Evolutionary conservation across 2,113 vertebrate species (phyloP).

Genomic region (Bettongia penicillata): DNA sequence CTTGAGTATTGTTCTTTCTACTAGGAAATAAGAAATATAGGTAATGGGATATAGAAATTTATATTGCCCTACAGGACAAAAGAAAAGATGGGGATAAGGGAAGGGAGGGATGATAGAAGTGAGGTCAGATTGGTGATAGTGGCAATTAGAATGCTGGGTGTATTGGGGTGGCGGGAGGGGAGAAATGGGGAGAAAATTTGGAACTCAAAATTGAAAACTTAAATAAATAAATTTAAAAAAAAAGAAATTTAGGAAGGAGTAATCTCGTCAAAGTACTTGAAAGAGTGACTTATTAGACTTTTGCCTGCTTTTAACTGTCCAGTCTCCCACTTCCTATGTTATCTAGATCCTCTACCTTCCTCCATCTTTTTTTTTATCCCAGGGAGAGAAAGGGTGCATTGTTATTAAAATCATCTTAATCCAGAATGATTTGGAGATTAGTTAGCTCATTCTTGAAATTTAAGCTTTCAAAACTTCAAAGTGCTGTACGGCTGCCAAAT

Average conservation of each 20-base stretch:
- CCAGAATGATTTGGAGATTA: conserved; percentile 1
- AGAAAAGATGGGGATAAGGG: too few species aligned
- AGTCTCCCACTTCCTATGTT: background rate
- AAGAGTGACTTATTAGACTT: too few species aligned
- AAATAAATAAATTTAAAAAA: background rate
- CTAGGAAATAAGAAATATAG: too few species aligned
- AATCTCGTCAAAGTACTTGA: background rate
- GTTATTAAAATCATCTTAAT: background rate
- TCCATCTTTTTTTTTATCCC: background rate
- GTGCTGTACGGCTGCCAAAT: background rate
- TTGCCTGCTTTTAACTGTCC: background rate
- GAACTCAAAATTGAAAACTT: too few species aligned
- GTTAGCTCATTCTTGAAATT: background rate
- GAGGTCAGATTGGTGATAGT: too few species aligned
- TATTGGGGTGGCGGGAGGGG: too few species aligned
- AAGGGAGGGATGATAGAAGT: too few species aligned
- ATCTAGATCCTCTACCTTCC: background rate
- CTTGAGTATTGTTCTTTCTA: too few species aligned
- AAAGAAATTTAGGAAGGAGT: background rate
- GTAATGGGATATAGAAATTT: too few species aligned
- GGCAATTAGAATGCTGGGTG: too few species aligned
- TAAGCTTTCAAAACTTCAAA: background rate
- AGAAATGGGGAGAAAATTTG: too few species aligned
- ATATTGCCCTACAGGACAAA: too few species aligned
- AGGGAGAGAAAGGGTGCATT: background rate